Evolutionary conservation across 1,140 invertebrate genomes (phyloP), one percentile per base, ranked within the genome.

Genomic region (Dendrolimus kikuchii): DNA sequence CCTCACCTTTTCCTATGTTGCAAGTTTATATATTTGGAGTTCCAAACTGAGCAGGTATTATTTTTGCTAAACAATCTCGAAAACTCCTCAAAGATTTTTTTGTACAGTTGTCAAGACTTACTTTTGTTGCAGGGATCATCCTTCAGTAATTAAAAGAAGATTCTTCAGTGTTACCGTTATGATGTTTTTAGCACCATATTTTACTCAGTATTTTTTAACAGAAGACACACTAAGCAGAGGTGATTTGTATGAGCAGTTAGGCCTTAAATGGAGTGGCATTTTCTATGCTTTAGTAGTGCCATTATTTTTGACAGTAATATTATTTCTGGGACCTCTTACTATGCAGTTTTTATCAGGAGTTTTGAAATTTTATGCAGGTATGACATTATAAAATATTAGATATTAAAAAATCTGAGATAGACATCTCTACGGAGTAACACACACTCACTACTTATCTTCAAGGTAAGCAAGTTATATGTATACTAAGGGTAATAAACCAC

Each of bases 141-240:
- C 95, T 5, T 90, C 92, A n/a, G 95, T 92, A 4, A 96, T 98
- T 59, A 96, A 95, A 71, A 92, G 91, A 79, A 90, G 96, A 73
- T 97, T 97, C 77, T 89, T 95, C 47, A 96, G 95, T 86, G 95
- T 96, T 0, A 92, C 92, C 58, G 81, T 94, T 53, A 94, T 96
- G 83, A 92, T 93, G 81, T 71, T 96, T 45, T 69, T 97, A 45
- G 93, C 95, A 9, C 95, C 95, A 45, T 77, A 92, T 53, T 92
- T 95, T 60, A 88, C 96, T 8, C 93, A 94, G 66, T 89, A 90
- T 56, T 92, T 93, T 58, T 86, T 93, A 5, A 89, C 90, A 44
- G 88, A 91, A 55, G 84, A 89, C 56, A 72, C 90, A 54, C 81
- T 93, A 55, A 79, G 88, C 60, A 90, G 90, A 69, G 92, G 88